Percentiles rank a stretch among this genome's conserved stretches.
phyloP scores from a whole-genome alignment of 1,140 invertebrate species.

The Macrocentrus cingulum region DNA sequence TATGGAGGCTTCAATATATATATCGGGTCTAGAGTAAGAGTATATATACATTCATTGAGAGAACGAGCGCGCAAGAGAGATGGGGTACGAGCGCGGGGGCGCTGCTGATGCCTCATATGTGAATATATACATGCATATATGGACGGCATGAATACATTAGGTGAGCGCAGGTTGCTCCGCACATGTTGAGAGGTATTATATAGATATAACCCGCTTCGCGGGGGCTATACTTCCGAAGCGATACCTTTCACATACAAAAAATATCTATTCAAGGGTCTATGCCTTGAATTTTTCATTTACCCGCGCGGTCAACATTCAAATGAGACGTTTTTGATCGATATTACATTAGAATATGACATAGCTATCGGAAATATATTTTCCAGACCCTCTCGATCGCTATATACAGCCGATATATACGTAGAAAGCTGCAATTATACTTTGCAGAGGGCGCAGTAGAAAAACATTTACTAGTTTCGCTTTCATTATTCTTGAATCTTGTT shows the following conservation, averaged over 20 bases:
- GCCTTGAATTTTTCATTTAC: conserved; percentile 50
- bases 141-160: conserved; percentile 51
- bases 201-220: neutral
- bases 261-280: conserved; percentile 48
- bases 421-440: conserved; percentile 16
- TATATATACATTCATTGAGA: no score
- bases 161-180: conserved; percentile 24
- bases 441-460: no score
- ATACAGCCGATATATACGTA: conserved; percentile 1
- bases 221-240: neutral
- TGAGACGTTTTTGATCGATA: conserved; percentile 45
- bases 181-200: conserved; percentile 32
- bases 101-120: conserved; percentile 22
- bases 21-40: no score
- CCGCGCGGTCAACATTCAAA: conserved; percentile 51
- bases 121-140: conserved; percentile 46
- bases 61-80: neutral
- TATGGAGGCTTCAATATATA: no score
- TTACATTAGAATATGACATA: conserved; percentile 32
- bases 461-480: no score
- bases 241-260: conserved; percentile 37
- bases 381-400: neutral
- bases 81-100: neutral
- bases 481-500: no score
- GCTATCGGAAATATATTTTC: conserved; percentile 15